phyloP scores from a whole-genome alignment of 2,113 vertebrate genomes.

The Tragelaphus strepsiceros region DNA sequence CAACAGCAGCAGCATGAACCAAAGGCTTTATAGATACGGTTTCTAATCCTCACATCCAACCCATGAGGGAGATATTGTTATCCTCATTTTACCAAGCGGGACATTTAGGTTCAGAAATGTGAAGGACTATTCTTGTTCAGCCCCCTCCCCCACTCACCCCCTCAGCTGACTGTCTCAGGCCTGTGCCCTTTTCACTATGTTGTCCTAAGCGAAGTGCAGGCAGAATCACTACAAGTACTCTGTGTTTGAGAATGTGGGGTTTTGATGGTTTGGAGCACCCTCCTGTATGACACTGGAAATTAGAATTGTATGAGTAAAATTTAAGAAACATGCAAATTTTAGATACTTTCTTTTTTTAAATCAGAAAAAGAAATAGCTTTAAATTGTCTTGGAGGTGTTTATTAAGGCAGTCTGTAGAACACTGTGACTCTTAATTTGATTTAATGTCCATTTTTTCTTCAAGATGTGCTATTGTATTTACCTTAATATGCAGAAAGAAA shows the following conservation, averaged over 20 bases:
- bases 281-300: background rate
- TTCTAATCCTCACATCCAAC: background rate
- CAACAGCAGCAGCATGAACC: background rate
- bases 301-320: background rate
- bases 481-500: background rate
- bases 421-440: background rate
- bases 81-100: background rate
- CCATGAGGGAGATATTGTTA: background rate
- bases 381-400: background rate
- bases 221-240: background rate
- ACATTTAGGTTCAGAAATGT: background rate
- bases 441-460: background rate
- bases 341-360: background rate
- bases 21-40: background rate
- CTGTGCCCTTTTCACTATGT: background rate
- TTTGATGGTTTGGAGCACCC: background rate
- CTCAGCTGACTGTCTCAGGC: background rate
- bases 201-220: background rate
- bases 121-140: background rate
- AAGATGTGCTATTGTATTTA: background rate
- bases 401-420: background rate
- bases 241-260: background rate
- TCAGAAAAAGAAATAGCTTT: background rate
- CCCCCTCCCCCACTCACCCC: background rate
- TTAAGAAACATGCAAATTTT: background rate